Base-by-base conservation (phyloP, 1,140 invertebrate genomes). In the Steinernema khuongi region DNA sequence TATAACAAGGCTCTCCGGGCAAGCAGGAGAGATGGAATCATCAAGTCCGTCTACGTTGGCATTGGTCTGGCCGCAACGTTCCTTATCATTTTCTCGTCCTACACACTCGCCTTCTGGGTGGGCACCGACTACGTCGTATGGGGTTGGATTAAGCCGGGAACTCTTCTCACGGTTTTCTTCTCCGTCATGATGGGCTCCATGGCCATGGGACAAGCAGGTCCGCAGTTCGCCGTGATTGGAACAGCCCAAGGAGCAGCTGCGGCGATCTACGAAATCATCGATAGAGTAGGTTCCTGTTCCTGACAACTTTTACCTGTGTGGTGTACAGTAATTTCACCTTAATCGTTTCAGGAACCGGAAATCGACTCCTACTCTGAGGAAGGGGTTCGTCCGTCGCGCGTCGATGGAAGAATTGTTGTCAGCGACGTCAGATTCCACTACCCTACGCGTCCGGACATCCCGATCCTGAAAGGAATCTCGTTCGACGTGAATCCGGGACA, bases 401-500 rank as follows among this genome's bases (percentile, higher is more conserved):
- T 82, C 67, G 77, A 71, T 18, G 87, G 87, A 4, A 83, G 83
- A 44, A 81, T 88, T 2, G 68, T 76, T 22, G 81, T 88, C 28
- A 74, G 81, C 11, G 80, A 87, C 73, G 80, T 88, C 4, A 70
- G 83, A 32, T 88, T 88, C 71, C 67, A 66, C 1, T 88, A 88
- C 72, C 87, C 87, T 1, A 86, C 86, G 2, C 73, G 87, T 41
- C 76, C 83, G 19, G 83, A 83, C 72, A 83, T 85, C 14, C 28
- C 72, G 26, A 81, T 97, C 4, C 86, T 97, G 11, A 91, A 90
- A 77, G 91, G 94, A 84, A 86, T 97, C 26, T 91, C 89, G 72
- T 96, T 98, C 79, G 88, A 87, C 1, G 92, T 93, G 19, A 90
- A 91, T 1, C 88, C 92, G 0, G 94, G 94, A 18, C 91, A 94